A percentile compares a stretch with the other conserved stretches of the same genome.
Conservation (phyloP, 2,113 vertebrate genomes). For the Axis porcinus region DNA sequence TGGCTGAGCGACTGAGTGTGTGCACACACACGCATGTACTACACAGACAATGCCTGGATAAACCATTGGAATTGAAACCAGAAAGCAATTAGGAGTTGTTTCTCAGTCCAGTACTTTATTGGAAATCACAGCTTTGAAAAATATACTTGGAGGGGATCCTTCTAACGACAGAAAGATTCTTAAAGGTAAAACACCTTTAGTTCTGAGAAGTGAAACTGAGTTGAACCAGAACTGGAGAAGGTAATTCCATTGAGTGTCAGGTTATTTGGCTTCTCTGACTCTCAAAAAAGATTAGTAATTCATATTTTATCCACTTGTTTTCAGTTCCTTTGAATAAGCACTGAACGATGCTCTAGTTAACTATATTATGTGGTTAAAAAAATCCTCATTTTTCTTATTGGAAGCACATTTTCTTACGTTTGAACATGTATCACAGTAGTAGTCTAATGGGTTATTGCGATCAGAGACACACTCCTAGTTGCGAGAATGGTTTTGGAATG, state of each 20-base stretch:
- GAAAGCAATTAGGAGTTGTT: neutral
- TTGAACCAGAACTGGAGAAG: neutral
- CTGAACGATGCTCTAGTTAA: neutral
- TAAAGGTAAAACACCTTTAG: neutral
- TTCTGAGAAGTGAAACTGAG: conserved; percentile 21
- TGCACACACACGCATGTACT: fast-evolving
- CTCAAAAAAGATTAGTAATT: neutral
- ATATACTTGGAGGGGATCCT: neutral
- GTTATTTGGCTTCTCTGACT: neutral
- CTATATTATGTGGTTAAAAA: neutral
- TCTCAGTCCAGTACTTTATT: neutral
- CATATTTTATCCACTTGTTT: neutral
- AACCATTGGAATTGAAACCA: neutral
- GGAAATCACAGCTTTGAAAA: conserved; percentile 8
- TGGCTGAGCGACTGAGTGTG: neutral
- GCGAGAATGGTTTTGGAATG: neutral
- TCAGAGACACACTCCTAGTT: neutral
- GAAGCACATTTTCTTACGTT: neutral
- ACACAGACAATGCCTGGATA: neutral
- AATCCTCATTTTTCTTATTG: neutral
- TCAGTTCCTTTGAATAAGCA: neutral
- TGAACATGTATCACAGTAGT: neutral
- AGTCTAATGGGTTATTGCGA: neutral
- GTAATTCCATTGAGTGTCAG: neutral
- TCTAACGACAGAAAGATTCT: neutral